Conservation (phyloP, 1,140 invertebrate species). For the Plutomurus gul region DNA sequence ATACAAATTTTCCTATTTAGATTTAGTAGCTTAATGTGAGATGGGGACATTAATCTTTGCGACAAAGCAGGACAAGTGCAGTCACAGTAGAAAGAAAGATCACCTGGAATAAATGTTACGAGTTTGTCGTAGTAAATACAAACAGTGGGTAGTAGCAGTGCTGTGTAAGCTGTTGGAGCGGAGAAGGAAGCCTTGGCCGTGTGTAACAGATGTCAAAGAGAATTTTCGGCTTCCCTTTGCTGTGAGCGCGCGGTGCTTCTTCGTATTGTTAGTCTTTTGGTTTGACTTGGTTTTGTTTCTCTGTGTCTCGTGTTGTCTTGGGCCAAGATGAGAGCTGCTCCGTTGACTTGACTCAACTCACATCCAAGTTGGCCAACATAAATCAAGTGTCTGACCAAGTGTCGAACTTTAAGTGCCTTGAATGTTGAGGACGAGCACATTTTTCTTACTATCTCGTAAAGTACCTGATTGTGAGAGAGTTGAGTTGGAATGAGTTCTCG, state of each 20-base stretch:
- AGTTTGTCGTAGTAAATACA: too few species aligned
- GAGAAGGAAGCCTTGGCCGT: background rate
- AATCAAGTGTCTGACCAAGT: constrained; percentile 23
- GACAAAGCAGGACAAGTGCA: too few species aligned
- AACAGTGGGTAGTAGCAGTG: too few species aligned
- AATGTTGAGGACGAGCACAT: constrained; percentile 14
- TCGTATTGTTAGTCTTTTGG: background rate
- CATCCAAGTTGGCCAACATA: background rate
- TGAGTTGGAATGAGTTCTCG: too few species aligned
- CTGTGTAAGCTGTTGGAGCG: background rate
- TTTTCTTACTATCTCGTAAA: background rate
- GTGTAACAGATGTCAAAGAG: constrained; percentile 2
- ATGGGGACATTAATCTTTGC: too few species aligned
- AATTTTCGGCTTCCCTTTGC: constrained; percentile 6
- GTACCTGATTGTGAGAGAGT: background rate
- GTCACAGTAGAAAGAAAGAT: too few species aligned
- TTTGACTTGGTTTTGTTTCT: background rate
- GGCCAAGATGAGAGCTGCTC: background rate
- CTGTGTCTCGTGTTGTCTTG: background rate
- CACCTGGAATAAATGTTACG: too few species aligned
- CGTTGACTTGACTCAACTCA: background rate
- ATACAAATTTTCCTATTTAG: too few species aligned
- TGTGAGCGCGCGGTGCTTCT: background rate
- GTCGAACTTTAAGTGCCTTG: constrained; percentile 19
- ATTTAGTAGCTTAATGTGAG: too few species aligned